These are phyloP conservation scores for Serinus canaria DNA, from an alignment of 2,113 vertebrate genomes.

Conservation along the genomic window DNA sequence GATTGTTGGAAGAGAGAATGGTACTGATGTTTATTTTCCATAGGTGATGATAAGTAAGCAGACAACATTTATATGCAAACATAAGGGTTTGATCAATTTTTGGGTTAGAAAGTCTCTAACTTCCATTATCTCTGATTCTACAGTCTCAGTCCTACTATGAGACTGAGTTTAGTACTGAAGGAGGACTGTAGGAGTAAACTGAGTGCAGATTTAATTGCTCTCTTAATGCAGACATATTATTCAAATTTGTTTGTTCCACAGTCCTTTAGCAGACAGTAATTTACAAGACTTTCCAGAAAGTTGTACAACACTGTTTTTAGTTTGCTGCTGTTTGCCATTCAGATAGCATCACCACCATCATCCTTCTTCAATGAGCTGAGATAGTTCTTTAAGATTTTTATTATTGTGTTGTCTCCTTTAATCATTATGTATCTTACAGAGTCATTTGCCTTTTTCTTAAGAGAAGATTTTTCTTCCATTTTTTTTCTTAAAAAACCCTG, in stretches of 20 bases:
- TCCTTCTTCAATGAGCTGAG: background rate
- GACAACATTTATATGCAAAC: background rate
- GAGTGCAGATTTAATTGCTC: background rate
- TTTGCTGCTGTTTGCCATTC: background rate
- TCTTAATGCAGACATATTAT: background rate
- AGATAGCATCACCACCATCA: background rate
- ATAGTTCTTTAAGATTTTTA: background rate
- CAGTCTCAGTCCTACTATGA: background rate
- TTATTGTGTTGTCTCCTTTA: background rate
- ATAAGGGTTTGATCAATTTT: background rate
- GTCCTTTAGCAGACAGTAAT: background rate
- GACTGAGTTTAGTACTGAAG: background rate
- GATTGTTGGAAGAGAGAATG: background rate
- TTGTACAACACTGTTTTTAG: background rate
- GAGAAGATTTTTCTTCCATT: background rate
- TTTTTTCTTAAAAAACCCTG: background rate
- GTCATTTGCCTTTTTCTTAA: background rate
- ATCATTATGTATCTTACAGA: background rate
- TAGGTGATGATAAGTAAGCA: background rate
- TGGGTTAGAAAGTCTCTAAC: background rate
- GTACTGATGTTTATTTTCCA: background rate
- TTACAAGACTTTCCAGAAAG: background rate
- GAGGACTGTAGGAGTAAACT: background rate
- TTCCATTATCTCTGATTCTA: background rate
- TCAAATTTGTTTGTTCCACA: background rate